Base-by-base conservation (phyloP, 2,888 invertebrate species). In the Caenorhabditis sp. region DNA sequence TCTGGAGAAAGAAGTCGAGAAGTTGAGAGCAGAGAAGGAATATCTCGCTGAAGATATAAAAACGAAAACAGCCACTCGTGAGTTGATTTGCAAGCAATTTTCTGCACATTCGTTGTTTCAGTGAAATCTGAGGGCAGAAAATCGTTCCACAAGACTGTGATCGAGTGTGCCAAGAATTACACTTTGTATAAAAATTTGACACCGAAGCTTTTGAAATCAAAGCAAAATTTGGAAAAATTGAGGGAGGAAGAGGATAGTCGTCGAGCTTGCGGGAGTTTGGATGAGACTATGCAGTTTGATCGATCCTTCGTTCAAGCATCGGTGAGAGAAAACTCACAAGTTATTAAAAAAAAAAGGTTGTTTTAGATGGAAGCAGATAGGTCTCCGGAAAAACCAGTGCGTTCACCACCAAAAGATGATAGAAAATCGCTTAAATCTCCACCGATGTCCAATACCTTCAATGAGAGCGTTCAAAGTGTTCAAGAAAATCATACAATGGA, bases 281-380 rank as follows among this genome's bases (percentile, higher is more conserved):
- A 81, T 44, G 81, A 81, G 19, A 81, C 81, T 1, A 76, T 81
- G 35, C 69, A 56, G 5, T 81, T 81, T 41, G 81, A 81, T 72
- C 14, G 70, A 4, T 64, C 64, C 12, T 81, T 81, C 38, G 70
- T 81, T 19, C 12, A 56, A 12, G 81, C 75, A 8, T 75, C 81
- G 35, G 81, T 81, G 26, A 31, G 4, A 31, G 7, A 31, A 31
- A 31, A 31, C 31, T 31, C 5, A 4, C 5, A 7, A 4, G 31
- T 31, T 31, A 31, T 31, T 6, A 31, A 7, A 31, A 31, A 6
- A 31, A 4, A 31, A 31, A n/a, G n/a, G n/a, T n/a, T 41, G n/a
- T 47, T 41, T 44, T 35, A 77, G 69, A 77, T 69, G 77, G 69
- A 63, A 44, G 70, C 51, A 28, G 61, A 69, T 4, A 54, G 28